Evolutionary conservation across 2,888 invertebrate species (phyloP), one percentile per base, ranked within the genome.

Genomic region (Neoascia interrupta): DNA sequence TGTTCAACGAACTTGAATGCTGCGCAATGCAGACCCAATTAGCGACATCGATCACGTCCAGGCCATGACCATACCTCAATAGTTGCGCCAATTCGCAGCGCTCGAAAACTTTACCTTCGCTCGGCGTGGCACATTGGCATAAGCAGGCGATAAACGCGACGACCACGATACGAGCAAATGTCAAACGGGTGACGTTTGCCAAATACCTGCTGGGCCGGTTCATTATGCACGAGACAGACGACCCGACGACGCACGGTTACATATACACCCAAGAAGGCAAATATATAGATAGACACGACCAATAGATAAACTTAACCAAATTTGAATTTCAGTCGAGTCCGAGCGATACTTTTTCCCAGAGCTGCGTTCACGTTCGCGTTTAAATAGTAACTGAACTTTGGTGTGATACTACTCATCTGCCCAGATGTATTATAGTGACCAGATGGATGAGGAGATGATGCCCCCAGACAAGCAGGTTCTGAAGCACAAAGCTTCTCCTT

Each of bases 1-100:
- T 93, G 85, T 94, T 92, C 84, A 92, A 92, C 36, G 83, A 84
- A 47, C 92, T 91, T 3, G 93, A 93, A 86, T 93, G 92, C 84
- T 91, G 91, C 5, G 93, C 93, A 82, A 94, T 93, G 89, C 94
- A 94, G 31, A 94, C 92, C 92, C 93, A 91, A 5, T 90, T 91
- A 39, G 92, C 89, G 34, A 92, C 85, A 81, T 90, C 88, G 5
- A 90, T 88, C 3, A 86, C 85, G 0, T 90, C 87, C n/a, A 93
- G 85, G n/a, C 91, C 90, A 82, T 92, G 90, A 1, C 86, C 86
- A 63, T 89, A 85, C 51, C 86, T 87, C 63, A 94, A 88, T 68
- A 93, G 91, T 26, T 89, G 88, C 16, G 94, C 94, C 58, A 95
- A 88, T 84, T 94, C 94, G 86, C 95, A 95, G 47, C 92, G 90